phyloP scores from a whole-genome alignment of 2,888 invertebrate genomes.

The Adelphocoris suturalis region DNA sequence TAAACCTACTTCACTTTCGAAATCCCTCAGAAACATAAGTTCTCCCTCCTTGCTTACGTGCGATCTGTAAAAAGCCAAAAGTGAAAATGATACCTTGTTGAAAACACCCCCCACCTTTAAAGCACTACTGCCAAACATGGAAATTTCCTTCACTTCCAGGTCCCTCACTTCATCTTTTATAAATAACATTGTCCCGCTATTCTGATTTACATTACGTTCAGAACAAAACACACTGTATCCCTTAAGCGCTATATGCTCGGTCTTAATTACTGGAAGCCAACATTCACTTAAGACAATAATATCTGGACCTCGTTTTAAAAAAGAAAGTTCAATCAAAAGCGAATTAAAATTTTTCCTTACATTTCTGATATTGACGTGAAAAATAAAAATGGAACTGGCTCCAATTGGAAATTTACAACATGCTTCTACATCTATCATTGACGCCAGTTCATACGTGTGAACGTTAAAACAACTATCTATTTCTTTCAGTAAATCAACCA shows the following conservation, averaged over 20 bases:
- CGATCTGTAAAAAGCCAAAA: not conserved
- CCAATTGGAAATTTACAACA: not conserved
- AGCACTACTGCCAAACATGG: not conserved
- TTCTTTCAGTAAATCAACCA: conserved; percentile 39
- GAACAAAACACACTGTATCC: not conserved
- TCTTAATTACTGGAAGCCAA: conserved; percentile 3
- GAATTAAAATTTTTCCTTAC: conserved; percentile 37
- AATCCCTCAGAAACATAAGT: not conserved
- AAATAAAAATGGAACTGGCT: conserved; percentile 7
- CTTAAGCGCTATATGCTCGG: not conserved
- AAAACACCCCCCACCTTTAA: conserved; percentile 12
- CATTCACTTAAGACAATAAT: conserved; percentile 31
- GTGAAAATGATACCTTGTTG: not conserved
- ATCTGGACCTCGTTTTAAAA: conserved; percentile 9
- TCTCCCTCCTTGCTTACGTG: not conserved
- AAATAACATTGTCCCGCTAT: not conserved
- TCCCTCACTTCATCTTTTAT: not conserved
- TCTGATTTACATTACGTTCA: conserved; percentile 25
- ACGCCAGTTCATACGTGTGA: conserved; percentile 44
- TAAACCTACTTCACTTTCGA: not conserved
- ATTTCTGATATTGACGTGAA: conserved; percentile 19
- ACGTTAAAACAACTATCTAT: conserved; percentile 40
- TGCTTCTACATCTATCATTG: conserved; percentile 36
- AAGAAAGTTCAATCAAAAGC: conserved; percentile 37
- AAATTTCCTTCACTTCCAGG: not conserved